Conservation (phyloP, 2,888 invertebrate genomes). For the Megaustenia siamemsis region DNA sequence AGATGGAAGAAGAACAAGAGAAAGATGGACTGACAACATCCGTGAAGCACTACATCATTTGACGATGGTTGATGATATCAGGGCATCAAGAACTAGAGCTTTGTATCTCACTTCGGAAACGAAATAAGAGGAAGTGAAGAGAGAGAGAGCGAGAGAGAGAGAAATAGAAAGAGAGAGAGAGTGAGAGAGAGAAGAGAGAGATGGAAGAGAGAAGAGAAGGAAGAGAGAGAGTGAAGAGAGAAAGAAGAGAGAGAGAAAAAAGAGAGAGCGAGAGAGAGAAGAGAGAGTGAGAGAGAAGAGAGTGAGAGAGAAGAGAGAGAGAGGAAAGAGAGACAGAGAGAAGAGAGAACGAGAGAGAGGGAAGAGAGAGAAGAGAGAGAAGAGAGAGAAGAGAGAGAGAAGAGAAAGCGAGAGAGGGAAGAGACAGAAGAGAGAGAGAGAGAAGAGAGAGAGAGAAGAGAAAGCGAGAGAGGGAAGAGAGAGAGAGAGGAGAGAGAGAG, state of each 20-base stretch:
- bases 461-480: neutral
- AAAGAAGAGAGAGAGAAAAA: neutral
- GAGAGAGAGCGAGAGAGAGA: no score
- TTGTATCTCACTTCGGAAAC: no score
- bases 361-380: neutral
- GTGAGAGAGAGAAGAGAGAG: no score
- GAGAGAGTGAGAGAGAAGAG: neutral
- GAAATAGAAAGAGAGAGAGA: no score
- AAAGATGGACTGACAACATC: no score
- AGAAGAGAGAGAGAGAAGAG: neutral
- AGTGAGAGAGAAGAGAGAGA: neutral
- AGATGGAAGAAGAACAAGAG: no score
- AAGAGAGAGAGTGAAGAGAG: no score
- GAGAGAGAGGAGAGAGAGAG: neutral
- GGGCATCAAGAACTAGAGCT: no score
- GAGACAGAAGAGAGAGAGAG: neutral
- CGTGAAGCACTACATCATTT: no score
- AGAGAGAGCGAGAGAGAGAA: neutral
- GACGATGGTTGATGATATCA: no score
- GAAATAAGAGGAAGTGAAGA: no score
- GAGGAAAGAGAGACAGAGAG: neutral
- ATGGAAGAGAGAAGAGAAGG: no score
- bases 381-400: neutral
- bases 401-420: neutral
- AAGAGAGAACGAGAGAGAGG: neutral